These are phyloP conservation scores for Atta cephalotes DNA, from an alignment of 1,140 invertebrate species.

Conservation along the genomic window DNA sequence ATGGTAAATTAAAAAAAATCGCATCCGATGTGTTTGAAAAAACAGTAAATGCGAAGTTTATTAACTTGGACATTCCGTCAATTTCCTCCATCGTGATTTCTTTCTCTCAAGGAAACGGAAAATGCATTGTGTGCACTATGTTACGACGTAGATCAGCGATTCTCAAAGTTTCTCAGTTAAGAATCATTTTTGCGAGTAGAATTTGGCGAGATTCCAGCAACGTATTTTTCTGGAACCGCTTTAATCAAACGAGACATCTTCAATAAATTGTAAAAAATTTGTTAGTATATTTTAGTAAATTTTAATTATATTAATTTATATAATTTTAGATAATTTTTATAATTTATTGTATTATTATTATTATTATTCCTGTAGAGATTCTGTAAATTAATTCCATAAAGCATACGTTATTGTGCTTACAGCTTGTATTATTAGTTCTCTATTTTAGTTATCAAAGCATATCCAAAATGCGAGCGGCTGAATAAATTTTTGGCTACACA, in stretches of 20 bases:
- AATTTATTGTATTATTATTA: not conserved
- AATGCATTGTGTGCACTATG: not conserved
- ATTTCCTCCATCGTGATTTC: constrained; percentile 13
- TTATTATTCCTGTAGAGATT: not conserved
- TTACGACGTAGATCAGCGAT: not conserved
- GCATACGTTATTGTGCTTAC: not conserved
- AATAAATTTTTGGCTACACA: constrained; percentile 7
- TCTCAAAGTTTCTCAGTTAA: constrained; percentile 23
- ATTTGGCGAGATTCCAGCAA: not conserved
- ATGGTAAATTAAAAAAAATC: constrained; percentile 20
- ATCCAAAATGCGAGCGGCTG: not conserved
- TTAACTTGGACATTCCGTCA: constrained; percentile 38
- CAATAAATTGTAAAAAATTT: not conserved
- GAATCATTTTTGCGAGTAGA: not conserved
- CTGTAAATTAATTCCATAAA: constrained; percentile 26
- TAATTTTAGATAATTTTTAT: not conserved
- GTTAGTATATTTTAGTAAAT: not conserved
- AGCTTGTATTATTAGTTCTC: not conserved
- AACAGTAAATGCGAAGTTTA: constrained; percentile 8
- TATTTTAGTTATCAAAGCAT: constrained; percentile 47
- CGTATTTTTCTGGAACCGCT: not conserved
- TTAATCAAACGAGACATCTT: not conserved
- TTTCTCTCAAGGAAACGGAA: not conserved
- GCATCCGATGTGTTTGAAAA: not conserved
- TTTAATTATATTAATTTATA: not conserved